Base-by-base conservation (phyloP, 2,888 invertebrate genomes). In the Ochropleura plecta region DNA sequence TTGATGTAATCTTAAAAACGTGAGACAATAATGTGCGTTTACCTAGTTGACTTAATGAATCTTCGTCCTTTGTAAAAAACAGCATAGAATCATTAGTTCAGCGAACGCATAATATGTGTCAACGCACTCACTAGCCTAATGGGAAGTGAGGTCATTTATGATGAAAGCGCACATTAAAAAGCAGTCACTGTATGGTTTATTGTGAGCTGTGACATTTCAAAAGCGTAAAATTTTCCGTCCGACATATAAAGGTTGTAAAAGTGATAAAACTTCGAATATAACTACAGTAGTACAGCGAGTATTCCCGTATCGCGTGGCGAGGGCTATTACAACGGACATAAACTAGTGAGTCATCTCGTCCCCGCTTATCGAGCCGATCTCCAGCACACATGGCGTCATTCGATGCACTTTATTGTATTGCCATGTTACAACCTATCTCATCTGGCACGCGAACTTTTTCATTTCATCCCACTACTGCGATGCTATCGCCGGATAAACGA, bases 341-440 rank as follows among this genome's bases (percentile, higher is more conserved):
- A 92, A 90, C 82, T 83, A 89, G 88, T 92, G 91, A 91, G 88
- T 92, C 93, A 92, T 91, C 88, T 88, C 83, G 84, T 86, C 86
- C 86, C 83, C 82, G 81, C 85, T 90, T 90, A 91, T 91, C 90
- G 84, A 81, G 65, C 74, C 79, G 79, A 91, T 91, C 88, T 81
- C 81, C 81, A 73, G 78, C 89, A 83, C 93, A 93, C 90, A 93
- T 94, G 94, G 91, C 89, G 89, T 86, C 85, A 85, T 86, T 82
- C 80, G 84, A 88, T 86, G 88, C 89, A 88, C 84, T 90, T 87
- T 89, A 91, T 89, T 86, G 84, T 88, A 90, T 88, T 87, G 76
- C 84, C 76, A 77, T 83, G 82, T 83, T 83, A 85, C 88, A 82
- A 81, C 83, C 81, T 81, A 82, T 82, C 82, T 84, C 81, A 85